phyloP scores from a whole-genome alignment of 2,797 vertebrate species.

The Sarcophilus harrisii region DNA sequence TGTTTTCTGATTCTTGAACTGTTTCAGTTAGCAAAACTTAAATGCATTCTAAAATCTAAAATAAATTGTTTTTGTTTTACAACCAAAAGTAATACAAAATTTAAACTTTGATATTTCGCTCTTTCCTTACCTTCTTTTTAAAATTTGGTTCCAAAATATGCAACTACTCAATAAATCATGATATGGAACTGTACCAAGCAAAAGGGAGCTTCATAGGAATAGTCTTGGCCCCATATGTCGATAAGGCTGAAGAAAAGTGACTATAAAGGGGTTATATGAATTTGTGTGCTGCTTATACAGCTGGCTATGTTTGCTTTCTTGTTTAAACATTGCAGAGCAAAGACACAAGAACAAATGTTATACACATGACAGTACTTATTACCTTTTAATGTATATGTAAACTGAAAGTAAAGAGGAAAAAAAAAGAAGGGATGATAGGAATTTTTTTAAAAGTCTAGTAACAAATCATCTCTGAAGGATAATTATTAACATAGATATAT shows the following conservation, averaged over 20 bases:
- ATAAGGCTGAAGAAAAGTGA: constrained; percentile 45
- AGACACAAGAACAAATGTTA: constrained; percentile 63
- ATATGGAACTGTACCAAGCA: constrained; percentile 1
- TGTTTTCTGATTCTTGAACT: constrained; percentile 43
- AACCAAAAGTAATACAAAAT: background rate
- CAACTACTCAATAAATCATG: background rate
- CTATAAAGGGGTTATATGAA: constrained; percentile 34
- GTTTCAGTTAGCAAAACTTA: background rate
- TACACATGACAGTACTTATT: constrained; percentile 39
- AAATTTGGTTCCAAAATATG: constrained; percentile 2
- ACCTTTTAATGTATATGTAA: constrained; percentile 56
- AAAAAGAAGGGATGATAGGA: constrained; percentile 34
- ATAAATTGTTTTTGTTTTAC: constrained; percentile 45
- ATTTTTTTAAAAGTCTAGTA: constrained; percentile 57
- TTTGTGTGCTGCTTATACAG: constrained; percentile 60
- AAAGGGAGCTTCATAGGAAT: constrained; percentile 36
- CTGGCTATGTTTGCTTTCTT: constrained; percentile 71
- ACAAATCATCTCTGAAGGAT: constrained; percentile 11
- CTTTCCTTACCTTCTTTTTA: background rate
- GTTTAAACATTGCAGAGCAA: constrained; percentile 66
- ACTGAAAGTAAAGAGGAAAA: constrained; percentile 47
- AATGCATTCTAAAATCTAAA: background rate
- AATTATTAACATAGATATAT: background rate
- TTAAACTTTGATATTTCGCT: background rate
- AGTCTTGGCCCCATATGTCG: constrained; percentile 42